Conservation (phyloP, 2,113 vertebrate species). For the Phyllostomus discolor region DNA sequence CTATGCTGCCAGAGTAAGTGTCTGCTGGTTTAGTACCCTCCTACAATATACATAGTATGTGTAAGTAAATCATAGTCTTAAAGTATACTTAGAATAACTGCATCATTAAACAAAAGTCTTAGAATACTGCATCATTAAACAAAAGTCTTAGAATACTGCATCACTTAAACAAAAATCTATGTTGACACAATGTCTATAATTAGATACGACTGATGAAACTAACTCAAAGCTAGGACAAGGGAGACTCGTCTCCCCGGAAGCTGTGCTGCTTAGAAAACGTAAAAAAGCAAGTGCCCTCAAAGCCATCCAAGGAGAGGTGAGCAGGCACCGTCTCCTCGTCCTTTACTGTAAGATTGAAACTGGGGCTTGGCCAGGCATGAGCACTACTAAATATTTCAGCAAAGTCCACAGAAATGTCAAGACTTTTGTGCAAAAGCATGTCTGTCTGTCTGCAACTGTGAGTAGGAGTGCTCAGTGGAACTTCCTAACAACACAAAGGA, state of each 20-base stretch:
- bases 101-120: not conserved
- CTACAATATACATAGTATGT: not conserved
- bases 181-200: conserved; percentile 36
- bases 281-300: not conserved
- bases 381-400: not conserved
- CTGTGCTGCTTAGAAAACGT: not conserved
- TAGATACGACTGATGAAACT: conserved; percentile 41
- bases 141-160: not conserved
- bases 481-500: conserved; percentile 37
- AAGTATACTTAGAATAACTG: not conserved
- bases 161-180: conserved; percentile 34
- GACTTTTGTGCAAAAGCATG: not conserved
- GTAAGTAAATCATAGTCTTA: conserved; percentile 7
- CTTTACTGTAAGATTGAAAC: not conserved
- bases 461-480: not conserved
- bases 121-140: not conserved
- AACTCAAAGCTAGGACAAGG: conserved; percentile 29
- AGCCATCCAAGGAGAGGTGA: not conserved
- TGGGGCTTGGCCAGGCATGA: not conserved
- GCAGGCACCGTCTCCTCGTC: not conserved
- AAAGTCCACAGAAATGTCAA: not conserved
- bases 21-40: conserved; percentile 49
- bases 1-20: conserved; percentile 29
- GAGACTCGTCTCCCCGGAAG: not conserved
- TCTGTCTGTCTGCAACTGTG: not conserved